Evolutionary conservation across 2,888 invertebrate species (phyloP), one percentile per base, ranked within the genome.

Genomic region (Lamellibrachia satsuma): DNA sequence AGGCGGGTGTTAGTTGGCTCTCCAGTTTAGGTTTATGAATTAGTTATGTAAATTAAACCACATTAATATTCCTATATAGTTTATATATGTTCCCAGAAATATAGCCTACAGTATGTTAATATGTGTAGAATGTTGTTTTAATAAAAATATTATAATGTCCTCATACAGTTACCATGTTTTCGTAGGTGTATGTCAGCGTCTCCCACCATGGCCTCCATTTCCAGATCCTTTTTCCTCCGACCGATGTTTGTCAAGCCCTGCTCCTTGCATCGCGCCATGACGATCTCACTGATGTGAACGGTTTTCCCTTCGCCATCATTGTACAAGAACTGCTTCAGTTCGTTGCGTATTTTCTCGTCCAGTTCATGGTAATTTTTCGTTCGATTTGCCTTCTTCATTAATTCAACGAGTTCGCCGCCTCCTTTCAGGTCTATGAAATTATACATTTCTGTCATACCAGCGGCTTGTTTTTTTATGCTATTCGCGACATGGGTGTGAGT

Each of bases 401-500:
- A 94, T 51, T 96, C 95, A 7, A 96, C 95, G 7, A 96, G 93
- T 93, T 96, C 95, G 0, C 96, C 99, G 52, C 98, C 98, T 94
- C 99, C 98, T 98, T 93, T 93, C 90, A 94, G 90, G 90, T 94
- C 93, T 9, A 92, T 92, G 90, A 93, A 92, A 55, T 93, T 90
- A 75, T 94, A 94, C 39, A 94, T 93, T 15, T 75, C 52, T 22
- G 95, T 94, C 2, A 93, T 94, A 3, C 95, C 95, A 92, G 95
- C 95, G 3, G 99, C 99, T 96, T 99, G 99, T 94, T 98, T 98
- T 96, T 99, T 99, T 39, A 99, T 99, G 91, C 98, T 99, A 96
- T 98, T 98, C 0, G 98, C 98, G 1, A 99, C 99, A 95, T 97
- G 97, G 95, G 97, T 97, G 94, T 97, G 97, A 2, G 93, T 93